Evolutionary conservation across 2,888 invertebrate species (phyloP).

Genomic region (Dorcus hopei): DNA sequence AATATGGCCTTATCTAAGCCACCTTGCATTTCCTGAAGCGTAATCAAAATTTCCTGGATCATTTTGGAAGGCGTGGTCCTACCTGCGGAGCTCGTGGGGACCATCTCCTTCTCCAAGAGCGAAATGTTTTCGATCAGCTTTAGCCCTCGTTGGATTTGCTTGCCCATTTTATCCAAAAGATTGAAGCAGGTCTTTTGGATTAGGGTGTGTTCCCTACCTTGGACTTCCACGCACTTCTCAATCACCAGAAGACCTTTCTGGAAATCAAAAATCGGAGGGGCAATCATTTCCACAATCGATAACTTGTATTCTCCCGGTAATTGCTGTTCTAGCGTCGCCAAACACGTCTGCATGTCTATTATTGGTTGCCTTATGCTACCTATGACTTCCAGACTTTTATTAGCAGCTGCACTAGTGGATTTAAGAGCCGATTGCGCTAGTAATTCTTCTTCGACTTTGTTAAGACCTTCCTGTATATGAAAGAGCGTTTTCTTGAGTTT

Average conservation of each 20-base stretch:
- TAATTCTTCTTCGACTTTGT: constrained; percentile 63
- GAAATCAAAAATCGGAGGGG: constrained; percentile 59
- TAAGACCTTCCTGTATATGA: constrained; percentile 56
- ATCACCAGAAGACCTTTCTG: constrained; percentile 65
- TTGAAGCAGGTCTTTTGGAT: constrained; percentile 67
- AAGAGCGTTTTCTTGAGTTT: constrained; percentile 46
- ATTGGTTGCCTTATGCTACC: constrained; percentile 61
- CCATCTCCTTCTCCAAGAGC: constrained; percentile 49
- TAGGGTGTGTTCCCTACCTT: constrained; percentile 63
- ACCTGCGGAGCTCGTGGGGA: constrained; percentile 41
- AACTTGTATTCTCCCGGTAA: constrained; percentile 48
- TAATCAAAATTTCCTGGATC: constrained; percentile 52
- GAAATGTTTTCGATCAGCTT: constrained; percentile 54
- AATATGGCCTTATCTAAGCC: constrained; percentile 50
- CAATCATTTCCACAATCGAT: constrained; percentile 57
- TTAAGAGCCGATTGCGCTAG: constrained; percentile 63
- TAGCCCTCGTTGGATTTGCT: constrained; percentile 56
- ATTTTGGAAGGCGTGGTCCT: constrained; percentile 47
- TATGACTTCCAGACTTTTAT: constrained; percentile 64
- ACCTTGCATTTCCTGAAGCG: constrained; percentile 59
- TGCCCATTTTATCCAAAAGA: constrained; percentile 60
- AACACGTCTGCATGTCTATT: constrained; percentile 61
- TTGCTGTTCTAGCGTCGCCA: constrained; percentile 53
- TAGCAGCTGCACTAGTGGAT: constrained; percentile 64
- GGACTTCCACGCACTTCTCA: constrained; percentile 66